phyloP scores from a whole-genome alignment of 1,140 invertebrate species.

The Ladona fulva region DNA sequence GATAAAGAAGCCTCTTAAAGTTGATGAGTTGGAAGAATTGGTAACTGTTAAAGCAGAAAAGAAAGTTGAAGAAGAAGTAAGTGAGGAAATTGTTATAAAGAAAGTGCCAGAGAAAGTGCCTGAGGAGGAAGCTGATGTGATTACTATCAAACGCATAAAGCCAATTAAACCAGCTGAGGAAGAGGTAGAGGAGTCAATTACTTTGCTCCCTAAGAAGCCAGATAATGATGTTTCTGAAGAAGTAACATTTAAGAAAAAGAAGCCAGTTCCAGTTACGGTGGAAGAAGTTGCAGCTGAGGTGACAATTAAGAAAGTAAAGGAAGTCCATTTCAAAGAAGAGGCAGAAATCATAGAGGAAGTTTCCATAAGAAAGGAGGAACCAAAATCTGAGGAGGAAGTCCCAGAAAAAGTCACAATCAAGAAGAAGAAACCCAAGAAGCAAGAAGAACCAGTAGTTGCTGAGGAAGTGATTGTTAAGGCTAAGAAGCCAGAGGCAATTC shows the following conservation, averaged over 20 bases:
- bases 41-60: neutral
- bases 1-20: constrained; percentile 18
- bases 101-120: constrained; percentile 18
- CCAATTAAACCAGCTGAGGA: constrained; percentile 19
- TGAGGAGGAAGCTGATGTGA: constrained; percentile 21
- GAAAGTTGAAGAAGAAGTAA: constrained; percentile 16
- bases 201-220: neutral
- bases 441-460: neutral
- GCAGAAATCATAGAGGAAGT: constrained; percentile 17
- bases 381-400: constrained; percentile 23
- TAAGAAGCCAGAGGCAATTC: constrained; percentile 17
- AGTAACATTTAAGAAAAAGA: constrained; percentile 21
- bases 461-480: constrained; percentile 33
- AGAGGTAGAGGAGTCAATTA: neutral
- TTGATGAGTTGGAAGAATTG: constrained; percentile 11
- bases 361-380: constrained; percentile 19
- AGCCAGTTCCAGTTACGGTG: constrained; percentile 19
- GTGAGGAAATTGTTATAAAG: constrained; percentile 25
- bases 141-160: constrained; percentile 14
- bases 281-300: constrained; percentile 41
- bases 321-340: constrained; percentile 14
- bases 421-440: constrained; percentile 28
- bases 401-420: constrained; percentile 22
- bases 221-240: constrained; percentile 12
- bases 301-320: constrained; percentile 20